Base-by-base conservation (phyloP, 2,888 invertebrate genomes). In the Folsomia manolachei region DNA sequence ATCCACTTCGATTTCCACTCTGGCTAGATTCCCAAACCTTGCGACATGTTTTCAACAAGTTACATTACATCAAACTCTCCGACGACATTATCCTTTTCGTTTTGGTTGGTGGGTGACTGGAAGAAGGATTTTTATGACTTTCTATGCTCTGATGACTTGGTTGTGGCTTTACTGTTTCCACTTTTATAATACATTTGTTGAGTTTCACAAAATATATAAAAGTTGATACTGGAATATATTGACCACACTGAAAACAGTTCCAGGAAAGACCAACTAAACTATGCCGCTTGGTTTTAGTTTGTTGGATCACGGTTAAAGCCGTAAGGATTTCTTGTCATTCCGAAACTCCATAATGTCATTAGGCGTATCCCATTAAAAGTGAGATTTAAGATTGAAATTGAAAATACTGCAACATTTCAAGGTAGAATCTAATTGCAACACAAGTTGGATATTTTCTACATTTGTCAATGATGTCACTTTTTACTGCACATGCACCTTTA, bases 291-390 rank as follows among this genome's bases (percentile, higher is more conserved):
- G n/a, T n/a, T n/a, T n/a, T n/a, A n/a, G n/a, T n/a, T n/a, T n/a
- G n/a, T n/a, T n/a, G n/a, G n/a, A n/a, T n/a, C n/a, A n/a, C n/a
- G n/a, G n/a, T n/a, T n/a, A n/a, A n/a, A n/a, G n/a, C n/a, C n/a
- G n/a, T n/a, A n/a, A n/a, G 39, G 39, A 9, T 39, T 39, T 39
- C 39, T 39, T 39, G 39, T n/a, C n/a, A n/a, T n/a, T n/a, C n/a
- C n/a, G n/a, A n/a, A n/a, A n/a, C n/a, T n/a, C n/a, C 56, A 56
- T 67, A 53, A 56, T 67, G 67, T 56, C 67, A 67, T 67, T 67
- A 67, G 67, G 67, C 67, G 67, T 67, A 25, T 23, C 60, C 67
- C 67, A 67, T 67, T 67, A 67, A 67, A 66, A 67, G 52, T 18
- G 51, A 56, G 25, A 67, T 66, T 66, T 14, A 56, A 56, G 21